Conservation (phyloP, 2,113 vertebrate species). For the Engystomops pustulosus region DNA sequence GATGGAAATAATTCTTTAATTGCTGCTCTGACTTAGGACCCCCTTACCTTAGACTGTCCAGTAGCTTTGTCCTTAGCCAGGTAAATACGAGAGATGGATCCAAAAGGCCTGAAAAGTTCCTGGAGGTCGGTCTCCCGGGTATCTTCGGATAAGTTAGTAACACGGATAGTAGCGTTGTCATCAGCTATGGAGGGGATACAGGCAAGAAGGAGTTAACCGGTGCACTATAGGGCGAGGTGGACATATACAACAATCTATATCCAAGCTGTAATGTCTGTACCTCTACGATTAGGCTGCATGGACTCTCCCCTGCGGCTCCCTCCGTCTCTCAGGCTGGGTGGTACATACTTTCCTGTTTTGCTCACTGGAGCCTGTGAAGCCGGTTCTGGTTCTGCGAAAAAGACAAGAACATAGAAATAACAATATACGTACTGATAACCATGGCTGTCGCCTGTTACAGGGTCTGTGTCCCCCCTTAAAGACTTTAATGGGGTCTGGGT, state of each 20-base stretch:
- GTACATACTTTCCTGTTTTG: constrained; percentile 95
- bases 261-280: constrained; percentile 62
- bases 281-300: constrained; percentile 95
- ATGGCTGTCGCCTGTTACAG: too few species aligned
- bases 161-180: constrained; percentile 95
- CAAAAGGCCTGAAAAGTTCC: constrained; percentile 96
- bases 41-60: constrained; percentile 96
- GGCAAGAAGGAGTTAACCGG: not conserved
- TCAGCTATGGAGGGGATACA: constrained; percentile 74
- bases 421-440: not conserved
- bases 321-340: constrained; percentile 88
- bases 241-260: too few species aligned
- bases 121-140: constrained; percentile 95
- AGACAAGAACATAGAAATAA: not conserved
- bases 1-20: too few species aligned
- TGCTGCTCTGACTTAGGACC: too few species aligned
- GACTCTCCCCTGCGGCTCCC: constrained; percentile 88
- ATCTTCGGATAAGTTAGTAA: constrained; percentile 97
- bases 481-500: too few species aligned
- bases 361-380: constrained; percentile 83
- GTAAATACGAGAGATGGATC: constrained; percentile 96
- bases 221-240: not conserved
- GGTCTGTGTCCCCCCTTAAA: too few species aligned
- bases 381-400: constrained; percentile 81
- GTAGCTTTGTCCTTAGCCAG: constrained; percentile 98